Conservation (phyloP, 1,140 invertebrate genomes). For the Pseudomyrmex cubaensis region DNA sequence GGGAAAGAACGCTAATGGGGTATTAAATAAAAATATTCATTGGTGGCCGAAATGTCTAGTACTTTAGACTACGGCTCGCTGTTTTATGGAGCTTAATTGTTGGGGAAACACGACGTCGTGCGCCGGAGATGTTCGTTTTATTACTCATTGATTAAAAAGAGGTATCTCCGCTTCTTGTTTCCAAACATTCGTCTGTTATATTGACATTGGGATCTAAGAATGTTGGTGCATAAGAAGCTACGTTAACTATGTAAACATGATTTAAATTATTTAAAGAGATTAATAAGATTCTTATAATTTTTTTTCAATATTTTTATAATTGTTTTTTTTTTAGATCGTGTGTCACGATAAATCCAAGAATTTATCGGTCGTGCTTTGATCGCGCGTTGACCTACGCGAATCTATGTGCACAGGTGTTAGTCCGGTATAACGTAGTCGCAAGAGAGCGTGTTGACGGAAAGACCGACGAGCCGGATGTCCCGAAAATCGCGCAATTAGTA, state of each 20-base stretch:
- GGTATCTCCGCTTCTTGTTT: neutral
- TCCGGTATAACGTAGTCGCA: neutral
- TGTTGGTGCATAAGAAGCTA: neutral
- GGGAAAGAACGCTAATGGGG: slow-evolving; percentile 64
- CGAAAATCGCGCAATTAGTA: slow-evolving; percentile 78
- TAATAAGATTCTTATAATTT: too few relatives aligned
- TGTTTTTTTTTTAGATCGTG: slow-evolving; percentile 14
- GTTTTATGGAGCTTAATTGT: slow-evolving; percentile 76
- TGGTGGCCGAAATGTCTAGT: slow-evolving; percentile 48
- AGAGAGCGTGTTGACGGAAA: slow-evolving; percentile 33
- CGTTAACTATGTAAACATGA: neutral
- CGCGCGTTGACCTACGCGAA: slow-evolving; percentile 10
- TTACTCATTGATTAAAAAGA: slow-evolving; percentile 33
- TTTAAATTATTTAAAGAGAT: too few relatives aligned
- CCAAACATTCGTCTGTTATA: neutral
- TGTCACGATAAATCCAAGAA: neutral
- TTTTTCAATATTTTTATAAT: too few relatives aligned
- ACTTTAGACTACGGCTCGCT: slow-evolving; percentile 55
- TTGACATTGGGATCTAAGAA: neutral
- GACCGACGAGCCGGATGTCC: slow-evolving; percentile 36
- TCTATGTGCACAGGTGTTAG: neutral
- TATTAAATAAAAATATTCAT: slow-evolving; percentile 78
- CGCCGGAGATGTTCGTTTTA: slow-evolving; percentile 69
- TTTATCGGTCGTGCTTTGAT: slow-evolving; percentile 14
- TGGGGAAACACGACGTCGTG: slow-evolving; percentile 65